Conservation (phyloP, 1,140 invertebrate species). For the Eupristina koningsbergeri region DNA sequence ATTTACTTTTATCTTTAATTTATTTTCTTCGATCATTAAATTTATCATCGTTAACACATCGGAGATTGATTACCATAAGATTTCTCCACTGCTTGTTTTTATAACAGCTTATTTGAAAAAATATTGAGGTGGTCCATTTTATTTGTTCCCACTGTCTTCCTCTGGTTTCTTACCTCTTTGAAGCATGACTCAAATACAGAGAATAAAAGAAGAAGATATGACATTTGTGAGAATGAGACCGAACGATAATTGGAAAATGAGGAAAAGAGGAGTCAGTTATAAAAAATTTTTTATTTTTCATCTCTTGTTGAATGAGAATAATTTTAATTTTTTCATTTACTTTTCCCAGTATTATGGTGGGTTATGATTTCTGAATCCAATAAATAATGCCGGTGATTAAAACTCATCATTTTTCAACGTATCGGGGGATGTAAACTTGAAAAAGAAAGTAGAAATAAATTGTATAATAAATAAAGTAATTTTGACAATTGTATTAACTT, state of each 20-base stretch:
- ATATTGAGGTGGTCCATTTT: constrained; percentile 12
- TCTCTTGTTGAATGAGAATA: not conserved
- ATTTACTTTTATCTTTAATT: constrained; percentile 2
- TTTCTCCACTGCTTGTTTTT: constrained; percentile 5
- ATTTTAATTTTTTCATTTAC: not conserved
- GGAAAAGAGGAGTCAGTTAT: not conserved
- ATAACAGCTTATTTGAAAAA: constrained; percentile 1
- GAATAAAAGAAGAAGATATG: not conserved
- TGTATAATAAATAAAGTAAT: too few relatives aligned
- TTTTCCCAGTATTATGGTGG: not conserved
- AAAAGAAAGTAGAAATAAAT: not conserved
- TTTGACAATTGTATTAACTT: too few relatives aligned
- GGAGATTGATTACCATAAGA: constrained; percentile 2
- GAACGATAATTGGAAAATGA: not conserved
- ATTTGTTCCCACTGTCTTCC: not conserved
- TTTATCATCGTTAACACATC: constrained; percentile 10
- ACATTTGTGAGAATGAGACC: not conserved
- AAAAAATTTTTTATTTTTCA: not conserved
- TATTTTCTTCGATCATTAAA: not conserved
- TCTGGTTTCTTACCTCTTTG: constrained; percentile 9
- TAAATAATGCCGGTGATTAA: not conserved
- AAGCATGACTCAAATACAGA: constrained; percentile 1
- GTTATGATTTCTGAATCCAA: not conserved
- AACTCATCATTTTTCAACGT: not conserved
- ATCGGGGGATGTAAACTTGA: not conserved